phyloP scores from a whole-genome alignment of 1,140 invertebrate genomes.

The Thaumetopoea pityocampa region DNA sequence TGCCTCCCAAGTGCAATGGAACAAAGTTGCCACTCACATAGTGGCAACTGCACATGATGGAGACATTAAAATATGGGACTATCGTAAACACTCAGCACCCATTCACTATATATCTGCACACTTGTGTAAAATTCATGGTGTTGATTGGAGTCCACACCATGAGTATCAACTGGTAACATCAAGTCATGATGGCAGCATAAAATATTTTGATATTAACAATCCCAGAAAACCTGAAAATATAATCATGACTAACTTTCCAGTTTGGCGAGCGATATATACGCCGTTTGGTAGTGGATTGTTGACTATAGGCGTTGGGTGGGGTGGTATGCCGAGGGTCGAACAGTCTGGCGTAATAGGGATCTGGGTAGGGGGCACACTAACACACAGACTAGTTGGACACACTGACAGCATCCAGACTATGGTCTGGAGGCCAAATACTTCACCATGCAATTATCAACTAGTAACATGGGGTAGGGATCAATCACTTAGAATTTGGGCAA shows the following conservation, averaged over 20 bases:
- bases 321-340: slow-evolving; percentile 67
- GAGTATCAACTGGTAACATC: slow-evolving; percentile 93
- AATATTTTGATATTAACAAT: slow-evolving; percentile 94
- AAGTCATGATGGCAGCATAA: slow-evolving; percentile 95
- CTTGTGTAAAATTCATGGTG: slow-evolving; percentile 93
- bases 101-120: slow-evolving; percentile 96
- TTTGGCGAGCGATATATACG: slow-evolving; percentile 95
- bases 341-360: slow-evolving; percentile 71
- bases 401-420: slow-evolving; percentile 96
- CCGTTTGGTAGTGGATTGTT: slow-evolving; percentile 95
- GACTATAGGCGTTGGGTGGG: slow-evolving; percentile 83
- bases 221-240: slow-evolving; percentile 87
- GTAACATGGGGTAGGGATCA: slow-evolving; percentile 97
- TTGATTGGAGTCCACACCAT: slow-evolving; percentile 93
- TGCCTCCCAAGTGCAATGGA: slow-evolving; percentile 96
- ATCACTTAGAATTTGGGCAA: slow-evolving; percentile 92
- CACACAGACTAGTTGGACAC: slow-evolving; percentile 87
- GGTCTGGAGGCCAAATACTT: slow-evolving; percentile 88
- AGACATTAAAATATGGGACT: slow-evolving; percentile 96
- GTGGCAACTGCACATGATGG: slow-evolving; percentile 96
- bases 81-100: slow-evolving; percentile 90
- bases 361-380: slow-evolving; percentile 64
- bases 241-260: slow-evolving; percentile 90
- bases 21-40: slow-evolving; percentile 87
- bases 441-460: slow-evolving; percentile 87